phyloP scores from a whole-genome alignment of 2,888 invertebrate species.

The Apamea epomidion region DNA sequence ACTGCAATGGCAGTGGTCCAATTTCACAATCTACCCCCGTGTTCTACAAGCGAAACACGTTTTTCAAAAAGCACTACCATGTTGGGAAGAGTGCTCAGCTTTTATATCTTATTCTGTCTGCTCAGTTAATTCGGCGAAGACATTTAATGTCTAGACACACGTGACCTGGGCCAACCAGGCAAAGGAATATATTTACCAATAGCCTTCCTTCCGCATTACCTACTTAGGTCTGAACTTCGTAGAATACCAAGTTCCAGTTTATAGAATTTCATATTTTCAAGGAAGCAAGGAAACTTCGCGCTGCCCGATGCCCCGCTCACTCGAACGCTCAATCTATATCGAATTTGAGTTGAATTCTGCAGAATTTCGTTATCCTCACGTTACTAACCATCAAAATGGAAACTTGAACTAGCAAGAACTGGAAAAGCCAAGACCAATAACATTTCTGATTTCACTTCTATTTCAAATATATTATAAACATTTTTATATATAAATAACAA shows the following conservation, averaged over 20 bases:
- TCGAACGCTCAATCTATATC: constrained; percentile 49
- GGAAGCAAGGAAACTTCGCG: constrained; percentile 33
- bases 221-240: constrained; percentile 27
- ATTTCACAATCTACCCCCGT: constrained; percentile 84
- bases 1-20: constrained; percentile 89
- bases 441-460: constrained; percentile 50
- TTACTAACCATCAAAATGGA: constrained; percentile 53
- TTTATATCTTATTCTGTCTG: constrained; percentile 72
- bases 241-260: constrained; percentile 35
- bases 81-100: constrained; percentile 68
- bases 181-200: constrained; percentile 43
- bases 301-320: constrained; percentile 19
- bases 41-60: constrained; percentile 85
- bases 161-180: constrained; percentile 28
- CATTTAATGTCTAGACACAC: constrained; percentile 58
- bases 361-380: constrained; percentile 23
- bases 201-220: constrained; percentile 8
- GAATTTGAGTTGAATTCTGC: constrained; percentile 41
- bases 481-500: constrained; percentile 73
- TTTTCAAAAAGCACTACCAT: constrained; percentile 82
- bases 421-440: constrained; percentile 14
- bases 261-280: constrained; percentile 50
- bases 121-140: constrained; percentile 61
- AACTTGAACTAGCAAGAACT: constrained; percentile 35
- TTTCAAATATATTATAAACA: constrained; percentile 49